Evolutionary conservation across 1,140 invertebrate genomes (phyloP).

Genomic region (Fopius arisanus): DNA sequence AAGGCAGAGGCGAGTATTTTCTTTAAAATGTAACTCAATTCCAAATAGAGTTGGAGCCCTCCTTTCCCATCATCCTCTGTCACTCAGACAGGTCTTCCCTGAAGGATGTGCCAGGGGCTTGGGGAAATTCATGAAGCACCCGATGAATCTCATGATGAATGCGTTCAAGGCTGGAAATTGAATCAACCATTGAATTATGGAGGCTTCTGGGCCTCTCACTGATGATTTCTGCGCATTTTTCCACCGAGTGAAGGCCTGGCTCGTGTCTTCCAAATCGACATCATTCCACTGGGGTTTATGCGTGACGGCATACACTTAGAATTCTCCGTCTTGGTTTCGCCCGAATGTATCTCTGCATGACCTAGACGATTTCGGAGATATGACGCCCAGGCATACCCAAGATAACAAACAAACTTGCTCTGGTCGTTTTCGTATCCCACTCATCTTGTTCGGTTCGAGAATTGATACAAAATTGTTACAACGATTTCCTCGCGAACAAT

Average conservation of each 20-base stretch:
- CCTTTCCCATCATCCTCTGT: constrained; percentile 5
- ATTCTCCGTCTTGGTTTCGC: background rate
- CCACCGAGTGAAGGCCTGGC: background rate
- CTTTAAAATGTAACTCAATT: background rate
- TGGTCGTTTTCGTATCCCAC: background rate
- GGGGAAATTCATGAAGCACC: no score
- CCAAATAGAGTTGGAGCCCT: background rate
- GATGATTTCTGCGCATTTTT: background rate
- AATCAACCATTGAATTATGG: background rate
- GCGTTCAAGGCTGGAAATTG: background rate
- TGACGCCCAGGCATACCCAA: constrained; percentile 17
- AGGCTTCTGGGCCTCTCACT: background rate
- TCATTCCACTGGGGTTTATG: constrained; percentile 17
- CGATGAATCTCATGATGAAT: background rate
- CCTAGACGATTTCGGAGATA: constrained; percentile 9
- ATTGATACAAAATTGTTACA: background rate
- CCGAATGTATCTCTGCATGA: background rate
- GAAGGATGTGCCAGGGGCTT: constrained; percentile 2
- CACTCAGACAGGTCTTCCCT: constrained; percentile 5
- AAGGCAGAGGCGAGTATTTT: background rate
- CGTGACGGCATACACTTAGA: background rate
- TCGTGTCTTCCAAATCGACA: constrained; percentile 19
- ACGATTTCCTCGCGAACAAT: no score
- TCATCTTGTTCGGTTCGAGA: constrained; percentile 3
- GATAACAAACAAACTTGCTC: constrained; percentile 24